A percentile compares a stretch with the other conserved stretches of the same genome.
phyloP scores from a whole-genome alignment of 2,797 vertebrate species.

The Intellagama lesueurii region DNA sequence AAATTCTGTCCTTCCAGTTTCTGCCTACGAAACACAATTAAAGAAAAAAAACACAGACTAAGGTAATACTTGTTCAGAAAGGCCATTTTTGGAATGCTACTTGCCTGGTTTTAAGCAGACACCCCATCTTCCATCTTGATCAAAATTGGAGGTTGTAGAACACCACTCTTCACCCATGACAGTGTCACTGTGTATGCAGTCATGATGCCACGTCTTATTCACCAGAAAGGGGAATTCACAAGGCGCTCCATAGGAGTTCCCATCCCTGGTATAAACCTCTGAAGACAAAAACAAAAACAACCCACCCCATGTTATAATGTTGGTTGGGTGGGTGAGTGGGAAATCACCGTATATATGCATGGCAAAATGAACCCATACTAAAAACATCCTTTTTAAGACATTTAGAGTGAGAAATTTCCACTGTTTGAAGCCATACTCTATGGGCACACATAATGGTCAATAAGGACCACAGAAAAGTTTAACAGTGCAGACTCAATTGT shows the following conservation, averaged over 20 bases:
- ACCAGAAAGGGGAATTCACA: constrained; percentile 92
- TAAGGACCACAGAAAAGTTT: background rate
- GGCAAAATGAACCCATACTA: background rate
- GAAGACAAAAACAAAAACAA: constrained; percentile 30
- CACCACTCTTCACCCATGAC: constrained; percentile 83
- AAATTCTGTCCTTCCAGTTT: background rate
- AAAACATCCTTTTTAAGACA: background rate
- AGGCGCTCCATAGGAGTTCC: constrained; percentile 87
- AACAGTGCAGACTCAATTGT: background rate
- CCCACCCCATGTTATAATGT: background rate
- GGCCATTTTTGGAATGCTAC: constrained; percentile 48
- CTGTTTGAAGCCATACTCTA: background rate
- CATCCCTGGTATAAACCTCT: constrained; percentile 90
- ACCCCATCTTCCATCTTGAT: constrained; percentile 82
- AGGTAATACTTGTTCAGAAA: constrained; percentile 15
- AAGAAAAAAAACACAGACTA: background rate
- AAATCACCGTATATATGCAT: background rate
- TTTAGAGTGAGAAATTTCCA: background rate
- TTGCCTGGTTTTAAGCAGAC: constrained; percentile 88
- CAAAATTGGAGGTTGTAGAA: constrained; percentile 83
- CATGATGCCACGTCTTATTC: constrained; percentile 87
- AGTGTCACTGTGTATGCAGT: constrained; percentile 79
- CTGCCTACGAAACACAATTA: background rate
- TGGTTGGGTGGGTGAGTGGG: no score
- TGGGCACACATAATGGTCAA: background rate